Base-by-base conservation (phyloP, 53 echinoderm and acorn worm genomes). In the Zoroaster sp. region DNA sequence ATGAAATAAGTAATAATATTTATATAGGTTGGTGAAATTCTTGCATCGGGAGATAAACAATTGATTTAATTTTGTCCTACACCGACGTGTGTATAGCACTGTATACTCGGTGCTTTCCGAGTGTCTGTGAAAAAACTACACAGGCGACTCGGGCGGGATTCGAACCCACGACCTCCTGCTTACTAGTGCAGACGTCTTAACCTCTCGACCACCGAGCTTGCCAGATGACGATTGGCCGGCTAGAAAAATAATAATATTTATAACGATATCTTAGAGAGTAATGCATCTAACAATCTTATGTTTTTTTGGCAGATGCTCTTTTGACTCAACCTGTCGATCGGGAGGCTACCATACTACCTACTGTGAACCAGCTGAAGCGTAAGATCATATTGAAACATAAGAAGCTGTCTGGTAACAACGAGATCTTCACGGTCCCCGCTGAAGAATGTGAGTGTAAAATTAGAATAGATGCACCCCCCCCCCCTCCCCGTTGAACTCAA, bases 371-470 rank as follows among this genome's bases (percentile, higher is more conserved):
- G 75, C 94, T 99, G 17, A 93, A 89, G 76, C 74, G 90, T 53
- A 99, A 99, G 83, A 94, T 99, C 80, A 99, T 99, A 42, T 85
- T 99, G 1, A 99, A 99, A 53, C 99, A 99, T 92, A 99, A 99
- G 92, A 99, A 96, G 80, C 94, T 99, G 40, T 92, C 93, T 28
- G 89, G 88, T 39, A 89, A 91, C 78, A 94, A 87, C 66, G 99
- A 99, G 59, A 94, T 91, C 1, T 99, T 99, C 89, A 96, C 96
- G 18, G 93, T 99, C 14, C 83, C 91, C 43, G 86, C 80, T 38
- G 94, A 96, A 79, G 96, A 96, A 66, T 74, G 93, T 93, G 41
- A 91, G 91, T 77, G n/a, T 4, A 32, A 32, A 36, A n/a, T 68
- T 7, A 17, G 35, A 66, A 18, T 13, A 38, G 39, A 66, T 32